Conservation (phyloP, 2,888 invertebrate genomes). For the Phortica okadai region DNA sequence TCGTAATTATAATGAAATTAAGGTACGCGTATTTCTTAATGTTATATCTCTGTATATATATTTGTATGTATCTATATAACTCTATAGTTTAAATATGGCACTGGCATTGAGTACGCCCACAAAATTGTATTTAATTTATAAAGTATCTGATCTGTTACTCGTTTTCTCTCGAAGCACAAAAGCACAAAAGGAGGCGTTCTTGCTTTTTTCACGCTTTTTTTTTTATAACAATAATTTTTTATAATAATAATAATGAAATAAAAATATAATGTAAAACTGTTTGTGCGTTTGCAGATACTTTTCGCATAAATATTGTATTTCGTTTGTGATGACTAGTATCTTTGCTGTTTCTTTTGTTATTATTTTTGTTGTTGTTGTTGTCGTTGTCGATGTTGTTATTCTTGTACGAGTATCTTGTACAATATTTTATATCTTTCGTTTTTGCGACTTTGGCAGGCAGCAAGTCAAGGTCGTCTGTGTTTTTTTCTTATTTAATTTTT, state of each 20-base stretch:
- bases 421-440: slow-evolving; percentile 16
- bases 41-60: not conserved
- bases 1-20: not conserved
- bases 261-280: not conserved
- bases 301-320: slow-evolving; percentile 29
- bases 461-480: slow-evolving; percentile 43
- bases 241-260: not conserved
- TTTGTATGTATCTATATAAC: not conserved
- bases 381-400: slow-evolving; percentile 40
- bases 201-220: not conserved
- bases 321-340: slow-evolving; percentile 43
- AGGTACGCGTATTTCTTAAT: not conserved
- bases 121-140: slow-evolving; percentile 9
- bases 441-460: slow-evolving; percentile 30
- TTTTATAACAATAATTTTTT: not conserved
- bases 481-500: not conserved
- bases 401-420: slow-evolving; percentile 29
- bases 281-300: not conserved
- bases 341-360: slow-evolving; percentile 39
- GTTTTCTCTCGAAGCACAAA: not conserved
- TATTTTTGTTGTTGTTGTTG: slow-evolving; percentile 29
- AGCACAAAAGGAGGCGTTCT: slow-evolving; percentile 20
- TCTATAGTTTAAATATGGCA: slow-evolving; percentile 14
- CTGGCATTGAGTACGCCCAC: slow-evolving; percentile 20
- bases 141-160: not conserved